Evolutionary conservation across 2,888 invertebrate genomes (phyloP), one percentile per base, ranked within the genome.

Genomic region (Melinopterus prodromus): DNA sequence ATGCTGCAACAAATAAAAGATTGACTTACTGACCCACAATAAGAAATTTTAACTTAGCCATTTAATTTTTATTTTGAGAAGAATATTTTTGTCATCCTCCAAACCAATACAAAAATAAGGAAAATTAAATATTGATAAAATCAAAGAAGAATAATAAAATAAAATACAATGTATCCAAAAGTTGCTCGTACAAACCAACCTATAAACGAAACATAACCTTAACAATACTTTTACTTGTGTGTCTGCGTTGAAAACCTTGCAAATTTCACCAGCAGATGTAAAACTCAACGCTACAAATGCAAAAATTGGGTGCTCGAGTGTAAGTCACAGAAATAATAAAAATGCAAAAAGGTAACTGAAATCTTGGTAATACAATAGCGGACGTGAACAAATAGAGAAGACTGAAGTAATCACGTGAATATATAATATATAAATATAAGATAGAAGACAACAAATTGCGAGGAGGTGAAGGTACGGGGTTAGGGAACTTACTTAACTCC

Each of bases 401-500:
- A 53, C 53, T 53, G 53, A 53, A 53, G 53, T 53, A 53, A 2
- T 53, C 53, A 53, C 53, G 53, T 53, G 53, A 53, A 53, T 53
- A 53, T 53, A 53, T 53, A 53, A 53, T 53, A 53, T 53, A 80
- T 76, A 81, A 77, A 71, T 79, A 78, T 26, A 80, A 77, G 78
- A 76, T 37, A 78, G 70, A 79, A 80, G 77, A 80, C 70, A 74
- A 74, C 74, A 77, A 77, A 80, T 74, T 77, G 79, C 79, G 70
- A 81, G 81, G 72, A 83, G 83, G 85, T 83, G 83, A 83, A 86
- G 86, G 87, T 85, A 84, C 88, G 88, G 88, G 87, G 81, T 82
- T 85, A 83, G 84, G 90, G 90, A 90, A 96, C 97, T 96, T 96
- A 97, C 96, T 96, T 96, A 92, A 97, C 96, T 94, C 97, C 96